phyloP scores from a whole-genome alignment of 35 echinoderm and acorn worm species.

The Ophioderma brevispina region DNA sequence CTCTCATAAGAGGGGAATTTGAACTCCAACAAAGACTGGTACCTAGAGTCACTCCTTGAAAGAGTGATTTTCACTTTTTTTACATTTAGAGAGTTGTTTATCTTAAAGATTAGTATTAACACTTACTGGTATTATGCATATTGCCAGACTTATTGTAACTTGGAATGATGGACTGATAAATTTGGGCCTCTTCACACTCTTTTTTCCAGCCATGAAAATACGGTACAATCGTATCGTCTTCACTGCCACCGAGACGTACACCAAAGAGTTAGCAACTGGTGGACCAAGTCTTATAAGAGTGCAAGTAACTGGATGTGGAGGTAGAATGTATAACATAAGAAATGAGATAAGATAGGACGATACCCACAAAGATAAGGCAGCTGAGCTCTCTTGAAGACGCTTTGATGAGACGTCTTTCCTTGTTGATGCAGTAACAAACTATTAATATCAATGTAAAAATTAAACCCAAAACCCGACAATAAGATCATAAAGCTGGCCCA shows the following conservation, averaged over 20 bases:
- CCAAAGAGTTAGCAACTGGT: slow-evolving; percentile 59
- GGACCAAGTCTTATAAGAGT: slow-evolving; percentile 65
- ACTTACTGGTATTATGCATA: slow-evolving; percentile 81
- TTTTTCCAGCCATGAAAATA: slow-evolving; percentile 79
- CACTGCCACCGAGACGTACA: slow-evolving; percentile 78
- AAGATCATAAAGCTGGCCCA: slow-evolving; percentile 65
- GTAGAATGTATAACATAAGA: slow-evolving; percentile 47
- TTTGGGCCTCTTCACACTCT: slow-evolving; percentile 81
- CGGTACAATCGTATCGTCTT: slow-evolving; percentile 91
- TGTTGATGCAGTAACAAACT: slow-evolving; percentile 57
- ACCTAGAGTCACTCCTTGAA: no score
- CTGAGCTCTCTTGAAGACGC: slow-evolving; percentile 88
- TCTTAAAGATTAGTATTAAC: no score
- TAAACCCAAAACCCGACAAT: slow-evolving; percentile 50
- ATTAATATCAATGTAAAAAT: slow-evolving; percentile 46
- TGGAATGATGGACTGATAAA: slow-evolving; percentile 91
- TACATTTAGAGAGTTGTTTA: no score
- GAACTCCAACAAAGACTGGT: no score
- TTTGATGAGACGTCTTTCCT: slow-evolving; percentile 84
- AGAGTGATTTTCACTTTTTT: no score
- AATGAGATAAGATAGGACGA: slow-evolving; percentile 67
- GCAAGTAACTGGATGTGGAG: slow-evolving; percentile 62
- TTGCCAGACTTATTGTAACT: slow-evolving; percentile 55
- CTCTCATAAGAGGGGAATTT: no score
- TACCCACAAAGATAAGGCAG: slow-evolving; percentile 68